These are phyloP conservation scores for Cotesia congregata DNA, from an alignment of 2,888 invertebrate species.

Conservation along the genomic window DNA sequence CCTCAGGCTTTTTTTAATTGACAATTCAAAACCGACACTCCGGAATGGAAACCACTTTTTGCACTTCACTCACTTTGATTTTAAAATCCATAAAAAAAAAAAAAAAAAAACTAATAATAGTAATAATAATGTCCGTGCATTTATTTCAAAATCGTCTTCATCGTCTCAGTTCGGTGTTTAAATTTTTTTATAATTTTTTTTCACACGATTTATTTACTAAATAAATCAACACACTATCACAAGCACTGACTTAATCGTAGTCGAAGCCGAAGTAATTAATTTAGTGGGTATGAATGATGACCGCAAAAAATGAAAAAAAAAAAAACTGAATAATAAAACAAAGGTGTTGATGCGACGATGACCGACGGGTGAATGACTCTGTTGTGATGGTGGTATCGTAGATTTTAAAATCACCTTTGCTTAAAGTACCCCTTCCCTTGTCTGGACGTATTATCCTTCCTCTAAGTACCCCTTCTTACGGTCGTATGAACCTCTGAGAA, in stretches of 20 bases:
- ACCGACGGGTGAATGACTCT: slow-evolving; percentile 67
- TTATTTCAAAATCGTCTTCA: neutral
- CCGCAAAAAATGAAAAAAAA: slow-evolving; percentile 3
- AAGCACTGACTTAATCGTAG: neutral
- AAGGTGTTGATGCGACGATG: slow-evolving; percentile 60
- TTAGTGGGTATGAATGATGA: neutral
- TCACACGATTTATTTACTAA: neutral
- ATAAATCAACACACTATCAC: neutral
- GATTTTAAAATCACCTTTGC: slow-evolving; percentile 57
- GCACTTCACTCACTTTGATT: neutral
- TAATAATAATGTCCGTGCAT: neutral
- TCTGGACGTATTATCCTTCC: neutral
- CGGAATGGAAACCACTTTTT: neutral
- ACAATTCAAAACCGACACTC: neutral
- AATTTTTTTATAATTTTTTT: neutral
- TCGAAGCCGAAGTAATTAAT: neutral
- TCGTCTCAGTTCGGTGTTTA: neutral
- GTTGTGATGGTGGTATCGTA: slow-evolving; percentile 59
- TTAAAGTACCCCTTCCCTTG: slow-evolving; percentile 38
- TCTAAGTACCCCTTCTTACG: neutral
- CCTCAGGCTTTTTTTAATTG: slow-evolving; percentile 1
- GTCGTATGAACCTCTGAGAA: neutral
- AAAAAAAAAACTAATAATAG: too few species aligned
- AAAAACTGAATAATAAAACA: slow-evolving; percentile 31
- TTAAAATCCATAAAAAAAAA: neutral